Evolutionary conservation across 2,113 vertebrate species (phyloP).

Genomic region (Pseudois nayaur): DNA sequence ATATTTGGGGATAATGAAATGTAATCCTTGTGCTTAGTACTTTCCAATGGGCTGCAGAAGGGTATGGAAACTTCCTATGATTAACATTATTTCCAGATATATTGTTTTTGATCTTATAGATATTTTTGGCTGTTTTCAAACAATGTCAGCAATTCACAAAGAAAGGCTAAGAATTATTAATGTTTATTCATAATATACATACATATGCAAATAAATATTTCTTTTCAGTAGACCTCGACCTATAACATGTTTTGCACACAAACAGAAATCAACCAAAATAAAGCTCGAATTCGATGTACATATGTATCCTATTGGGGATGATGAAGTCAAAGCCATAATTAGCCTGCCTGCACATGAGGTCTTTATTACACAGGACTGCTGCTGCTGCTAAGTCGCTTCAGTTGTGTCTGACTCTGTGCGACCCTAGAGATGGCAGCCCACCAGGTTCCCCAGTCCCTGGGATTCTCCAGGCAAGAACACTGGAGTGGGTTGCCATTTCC

Average conservation of each 20-base stretch:
- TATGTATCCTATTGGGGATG: not conserved
- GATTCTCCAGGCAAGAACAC: not conserved
- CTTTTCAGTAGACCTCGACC: not conserved
- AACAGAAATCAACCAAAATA: constrained; percentile 10
- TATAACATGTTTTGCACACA: not conserved
- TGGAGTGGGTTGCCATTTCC: not conserved
- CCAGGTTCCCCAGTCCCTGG: not conserved
- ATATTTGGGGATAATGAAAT: not conserved
- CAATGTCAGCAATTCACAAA: not conserved
- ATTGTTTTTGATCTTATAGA: not conserved
- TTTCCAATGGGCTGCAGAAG: not conserved
- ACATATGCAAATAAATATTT: not conserved
- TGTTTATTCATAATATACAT: not conserved
- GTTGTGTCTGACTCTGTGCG: fast-evolving
- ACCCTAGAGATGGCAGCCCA: not conserved
- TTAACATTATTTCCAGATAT: not conserved
- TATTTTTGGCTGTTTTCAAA: not conserved
- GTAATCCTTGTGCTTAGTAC: not conserved
- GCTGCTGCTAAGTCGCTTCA: not conserved
- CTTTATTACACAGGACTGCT: constrained; percentile 3
- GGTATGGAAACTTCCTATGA: not conserved
- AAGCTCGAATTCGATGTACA: not conserved
- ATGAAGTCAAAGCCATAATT: not conserved
- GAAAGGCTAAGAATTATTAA: not conserved
- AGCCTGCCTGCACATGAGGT: not conserved